phyloP scores from a whole-genome alignment of 2,888 invertebrate species.

The Beris morrisii region DNA sequence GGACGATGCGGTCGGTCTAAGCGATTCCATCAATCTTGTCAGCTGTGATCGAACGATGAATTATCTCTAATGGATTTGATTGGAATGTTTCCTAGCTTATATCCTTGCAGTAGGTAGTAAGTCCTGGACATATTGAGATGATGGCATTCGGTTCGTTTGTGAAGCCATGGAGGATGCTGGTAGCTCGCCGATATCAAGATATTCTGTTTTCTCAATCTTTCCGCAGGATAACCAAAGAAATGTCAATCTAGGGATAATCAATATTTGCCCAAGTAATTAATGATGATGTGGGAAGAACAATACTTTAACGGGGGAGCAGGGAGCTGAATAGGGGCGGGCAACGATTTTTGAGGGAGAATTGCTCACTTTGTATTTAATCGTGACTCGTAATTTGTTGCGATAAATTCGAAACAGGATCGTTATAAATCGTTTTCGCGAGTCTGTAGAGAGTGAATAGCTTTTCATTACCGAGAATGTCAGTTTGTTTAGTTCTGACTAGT shows the following conservation, averaged over 20 bases:
- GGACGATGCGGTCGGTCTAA: slow-evolving; percentile 21
- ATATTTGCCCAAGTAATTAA: slow-evolving; percentile 27
- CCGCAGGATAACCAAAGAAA: slow-evolving; percentile 4
- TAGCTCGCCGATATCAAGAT: background rate
- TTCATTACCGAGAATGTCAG: too few relatives aligned
- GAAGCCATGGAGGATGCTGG: background rate
- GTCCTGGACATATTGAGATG: slow-evolving; percentile 4
- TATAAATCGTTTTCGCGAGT: too few relatives aligned
- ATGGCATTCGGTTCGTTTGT: slow-evolving; percentile 4
- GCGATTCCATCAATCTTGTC: slow-evolving; percentile 32
- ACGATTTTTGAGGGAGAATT: too few relatives aligned
- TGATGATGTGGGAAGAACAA: slow-evolving; percentile 7
- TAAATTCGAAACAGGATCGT: too few relatives aligned
- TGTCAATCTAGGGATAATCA: slow-evolving; percentile 25
- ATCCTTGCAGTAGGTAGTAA: too few relatives aligned
- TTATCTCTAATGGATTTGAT: slow-evolving; percentile 31
- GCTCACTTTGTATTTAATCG: too few relatives aligned
- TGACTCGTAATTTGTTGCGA: too few relatives aligned
- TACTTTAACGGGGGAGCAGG: too few relatives aligned
- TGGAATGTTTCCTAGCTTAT: slow-evolving; percentile 17
- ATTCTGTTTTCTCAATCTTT: slow-evolving; percentile 1
- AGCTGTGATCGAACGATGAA: slow-evolving; percentile 32
- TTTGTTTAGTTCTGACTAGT: too few relatives aligned
- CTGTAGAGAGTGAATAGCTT: too few relatives aligned
- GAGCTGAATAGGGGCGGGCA: too few relatives aligned